phyloP scores from a whole-genome alignment of 2,797 vertebrate genomes.

The Phrynocephalus vlangalii region DNA sequence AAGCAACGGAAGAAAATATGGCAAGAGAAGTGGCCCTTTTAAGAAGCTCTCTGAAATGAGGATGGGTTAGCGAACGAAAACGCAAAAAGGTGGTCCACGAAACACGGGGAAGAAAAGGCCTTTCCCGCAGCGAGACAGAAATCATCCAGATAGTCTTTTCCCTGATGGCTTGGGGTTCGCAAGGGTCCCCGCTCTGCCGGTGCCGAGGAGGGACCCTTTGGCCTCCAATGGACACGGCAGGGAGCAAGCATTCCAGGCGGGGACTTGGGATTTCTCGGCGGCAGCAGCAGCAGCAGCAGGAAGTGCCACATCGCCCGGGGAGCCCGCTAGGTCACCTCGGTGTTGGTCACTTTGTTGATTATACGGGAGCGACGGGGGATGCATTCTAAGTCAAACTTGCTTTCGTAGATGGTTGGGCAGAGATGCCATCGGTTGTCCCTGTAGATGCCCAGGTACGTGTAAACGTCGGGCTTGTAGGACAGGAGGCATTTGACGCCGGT shows the following conservation, averaged over 20 bases:
- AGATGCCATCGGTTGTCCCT: constrained; percentile 91
- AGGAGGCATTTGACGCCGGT: constrained; percentile 88
- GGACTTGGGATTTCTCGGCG: background rate
- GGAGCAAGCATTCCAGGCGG: background rate
- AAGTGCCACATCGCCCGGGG: background rate
- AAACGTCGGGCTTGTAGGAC: constrained; percentile 90
- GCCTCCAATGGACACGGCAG: background rate
- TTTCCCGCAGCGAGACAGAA: background rate
- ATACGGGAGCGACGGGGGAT: constrained; percentile 88
- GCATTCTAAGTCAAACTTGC: constrained; percentile 89
- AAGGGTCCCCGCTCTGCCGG: background rate
- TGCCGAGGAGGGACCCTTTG: background rate
- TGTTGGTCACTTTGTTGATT: constrained; percentile 85
- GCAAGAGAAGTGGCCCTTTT: background rate
- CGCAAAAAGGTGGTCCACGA: background rate
- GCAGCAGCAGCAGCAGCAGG: too few relatives aligned
- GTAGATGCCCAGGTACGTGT: constrained; percentile 91
- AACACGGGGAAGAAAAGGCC: background rate
- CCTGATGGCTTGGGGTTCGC: background rate
- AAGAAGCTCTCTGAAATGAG: background rate
- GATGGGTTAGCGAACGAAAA: background rate
- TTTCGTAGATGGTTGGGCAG: constrained; percentile 93
- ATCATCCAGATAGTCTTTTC: background rate
- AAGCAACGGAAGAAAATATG: background rate
- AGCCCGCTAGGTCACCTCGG: constrained; percentile 81